Evolutionary conservation across 2,888 invertebrate genomes (phyloP), one percentile per base, ranked within the genome.

Genomic region (Melolontha melolontha): DNA sequence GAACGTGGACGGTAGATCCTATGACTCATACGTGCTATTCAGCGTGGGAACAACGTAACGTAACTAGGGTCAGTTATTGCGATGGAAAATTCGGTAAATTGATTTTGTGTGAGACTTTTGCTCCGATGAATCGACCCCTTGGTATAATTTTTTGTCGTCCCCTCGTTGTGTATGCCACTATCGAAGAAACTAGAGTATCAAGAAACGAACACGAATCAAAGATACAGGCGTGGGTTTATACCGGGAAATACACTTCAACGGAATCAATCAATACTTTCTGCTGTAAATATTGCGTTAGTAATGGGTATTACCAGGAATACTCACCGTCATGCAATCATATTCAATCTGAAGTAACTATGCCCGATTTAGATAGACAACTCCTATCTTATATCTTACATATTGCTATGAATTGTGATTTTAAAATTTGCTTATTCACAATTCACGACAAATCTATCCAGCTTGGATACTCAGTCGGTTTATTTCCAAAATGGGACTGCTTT

Each of bases 31-130:
- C 54, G 17, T 29, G 54, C 14, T 10, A 40, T 12, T 39, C 16
- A 14, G 17, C 54, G 54, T 54, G 54, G 54, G 54, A 54, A 54
- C 54, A 8, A 29, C 29, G 29, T n/a, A 27, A n/a, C 29, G 40
- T 54, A 54, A 17, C 16, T 40, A 54, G 54, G 54, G 54, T 54
- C 54, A 54, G 54, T 40, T 40, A 17, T 17, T 40, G 11, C 40
- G 54, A 54, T 54, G 40, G 40, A 54, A 39, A 39, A 54, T 54
- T 40, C 40, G n/a, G 54, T 39, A 54, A 54, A 54, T 54, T 54
- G 54, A 40, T 54, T 54, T 17, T 40, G 11, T 40, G 54, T 40
- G 54, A 54, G 40, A 54, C 16, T 54, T 54, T 40, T 54, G 40
- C 54, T 14, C 54, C 17, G 40, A 27, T 39, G 40, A 54, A 1